A percentile compares a stretch with the other conserved stretches of the same genome.
Conservation (phyloP, 2,888 invertebrate genomes). For the Abrostola triplasia region DNA sequence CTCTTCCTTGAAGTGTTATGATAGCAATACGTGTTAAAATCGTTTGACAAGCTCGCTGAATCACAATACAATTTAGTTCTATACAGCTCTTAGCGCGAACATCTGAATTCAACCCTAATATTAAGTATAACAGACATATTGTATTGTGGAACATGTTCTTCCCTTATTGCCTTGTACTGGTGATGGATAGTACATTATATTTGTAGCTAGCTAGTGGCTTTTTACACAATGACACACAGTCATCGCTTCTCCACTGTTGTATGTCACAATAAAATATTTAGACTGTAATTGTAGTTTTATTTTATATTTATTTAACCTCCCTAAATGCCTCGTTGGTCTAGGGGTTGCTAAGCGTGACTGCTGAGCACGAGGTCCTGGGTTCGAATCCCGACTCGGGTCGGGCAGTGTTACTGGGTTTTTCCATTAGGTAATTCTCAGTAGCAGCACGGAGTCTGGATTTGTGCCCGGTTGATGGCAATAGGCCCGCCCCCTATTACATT, state of each 20-base stretch:
- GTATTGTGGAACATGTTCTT: constrained; percentile 65
- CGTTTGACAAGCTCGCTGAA: too few species aligned
- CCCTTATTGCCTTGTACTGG: constrained; percentile 69
- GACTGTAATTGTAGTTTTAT: constrained; percentile 49
- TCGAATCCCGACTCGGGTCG: too few species aligned
- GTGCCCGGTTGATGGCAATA: too few species aligned
- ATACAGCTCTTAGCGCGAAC: not conserved
- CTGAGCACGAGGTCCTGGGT: too few species aligned
- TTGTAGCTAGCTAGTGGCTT: constrained; percentile 54
- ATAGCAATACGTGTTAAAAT: too few species aligned
- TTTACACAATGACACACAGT: constrained; percentile 61
- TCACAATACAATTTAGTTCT: not conserved
- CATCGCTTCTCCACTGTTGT: constrained; percentile 65
- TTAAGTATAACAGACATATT: constrained; percentile 21
- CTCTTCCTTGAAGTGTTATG: too few species aligned
- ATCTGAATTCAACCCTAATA: constrained; percentile 6
- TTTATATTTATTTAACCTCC: not conserved
- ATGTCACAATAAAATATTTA: constrained; percentile 56
- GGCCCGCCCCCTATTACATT: too few species aligned
- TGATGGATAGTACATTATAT: constrained; percentile 51
- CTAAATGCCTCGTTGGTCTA: too few species aligned
- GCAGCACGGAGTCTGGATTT: too few species aligned
- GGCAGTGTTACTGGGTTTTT: too few species aligned
- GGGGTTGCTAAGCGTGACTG: too few species aligned
- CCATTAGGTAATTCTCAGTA: too few species aligned